Evolutionary conservation across 2,888 invertebrate genomes (phyloP), one percentile per base, ranked within the genome.

Genomic region (Yponomeuta plumbellus): DNA sequence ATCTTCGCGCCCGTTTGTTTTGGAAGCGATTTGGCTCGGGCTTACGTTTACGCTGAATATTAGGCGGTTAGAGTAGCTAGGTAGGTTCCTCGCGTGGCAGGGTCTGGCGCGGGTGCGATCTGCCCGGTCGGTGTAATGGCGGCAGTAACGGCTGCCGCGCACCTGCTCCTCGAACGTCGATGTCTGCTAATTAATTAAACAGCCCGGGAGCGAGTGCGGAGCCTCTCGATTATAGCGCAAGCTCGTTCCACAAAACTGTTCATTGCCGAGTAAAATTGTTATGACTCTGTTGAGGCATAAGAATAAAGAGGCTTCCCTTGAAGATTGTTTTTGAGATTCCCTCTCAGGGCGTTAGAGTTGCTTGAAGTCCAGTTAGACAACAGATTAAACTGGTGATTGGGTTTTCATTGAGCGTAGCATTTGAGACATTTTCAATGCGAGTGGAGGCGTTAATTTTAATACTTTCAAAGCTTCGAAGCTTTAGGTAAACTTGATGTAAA

Each of bases 21-120:
- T 11, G 63, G 63, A 17, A 34, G 20, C 34, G 20, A 17, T 52
- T 52, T 52, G 44, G 44, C 44, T 52, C 44, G 17, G 44, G 63
- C 83, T 87, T 88, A 87, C 80, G 81, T 85, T 83, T 81, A 77
- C 80, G 84, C 82, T 84, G 83, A 86, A 88, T 88, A 83, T 86
- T 85, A 77, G 79, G 77, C 80, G 83, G 83, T 80, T 85, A 85
- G 34, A 20, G 20, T 22, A 63, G 39, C 44, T 40, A 63, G 20
- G 22, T 44, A 20, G 23, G 61, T 61, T 34, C 21, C 22, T 58
- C 26, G 34, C 26, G 61, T 61, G 39, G 61, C 8, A 23, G 44
- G 39, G 11, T 40, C 63, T 52, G 44, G 63, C 20, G 64, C 44
- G 40, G 52, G 39, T 20, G 52, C 34, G n/a, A n/a, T 40, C n/a